Evolutionary conservation across 2,113 vertebrate species (phyloP).

Genomic region (Xenus cinereus): DNA sequence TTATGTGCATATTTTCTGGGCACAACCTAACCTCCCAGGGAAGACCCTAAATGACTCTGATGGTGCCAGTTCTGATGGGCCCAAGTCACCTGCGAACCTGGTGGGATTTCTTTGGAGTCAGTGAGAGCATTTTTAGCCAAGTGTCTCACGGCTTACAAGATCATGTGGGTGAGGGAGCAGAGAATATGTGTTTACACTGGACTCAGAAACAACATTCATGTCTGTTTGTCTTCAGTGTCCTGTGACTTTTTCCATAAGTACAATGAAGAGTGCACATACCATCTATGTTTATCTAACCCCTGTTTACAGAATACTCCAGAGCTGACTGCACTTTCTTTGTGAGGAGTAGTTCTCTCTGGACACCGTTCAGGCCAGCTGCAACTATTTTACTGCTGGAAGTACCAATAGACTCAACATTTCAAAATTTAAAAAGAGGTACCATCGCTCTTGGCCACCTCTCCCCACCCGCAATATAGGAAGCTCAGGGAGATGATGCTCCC

Average conservation of each 20-base stretch:
- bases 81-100: background rate
- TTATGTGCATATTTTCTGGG: fast-evolving
- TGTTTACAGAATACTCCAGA: background rate
- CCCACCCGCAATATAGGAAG: background rate
- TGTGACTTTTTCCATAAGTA: background rate
- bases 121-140: background rate
- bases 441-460: background rate
- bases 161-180: background rate
- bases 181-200: background rate
- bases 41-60: background rate
- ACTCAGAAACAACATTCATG: background rate
- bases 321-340: background rate
- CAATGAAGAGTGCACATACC: background rate
- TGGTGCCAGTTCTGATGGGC: fast-evolving
- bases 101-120: background rate
- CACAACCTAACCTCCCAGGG: fast-evolving
- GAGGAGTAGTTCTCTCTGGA: background rate
- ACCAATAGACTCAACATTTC: background rate
- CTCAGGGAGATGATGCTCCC: background rate
- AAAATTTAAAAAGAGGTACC: background rate
- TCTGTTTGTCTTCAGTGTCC: background rate
- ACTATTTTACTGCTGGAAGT: background rate
- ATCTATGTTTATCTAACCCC: background rate
- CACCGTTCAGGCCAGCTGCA: background rate
- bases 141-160: background rate